Base-by-base conservation (phyloP, 2,797 vertebrate species). In the Myioborus miniatus region DNA sequence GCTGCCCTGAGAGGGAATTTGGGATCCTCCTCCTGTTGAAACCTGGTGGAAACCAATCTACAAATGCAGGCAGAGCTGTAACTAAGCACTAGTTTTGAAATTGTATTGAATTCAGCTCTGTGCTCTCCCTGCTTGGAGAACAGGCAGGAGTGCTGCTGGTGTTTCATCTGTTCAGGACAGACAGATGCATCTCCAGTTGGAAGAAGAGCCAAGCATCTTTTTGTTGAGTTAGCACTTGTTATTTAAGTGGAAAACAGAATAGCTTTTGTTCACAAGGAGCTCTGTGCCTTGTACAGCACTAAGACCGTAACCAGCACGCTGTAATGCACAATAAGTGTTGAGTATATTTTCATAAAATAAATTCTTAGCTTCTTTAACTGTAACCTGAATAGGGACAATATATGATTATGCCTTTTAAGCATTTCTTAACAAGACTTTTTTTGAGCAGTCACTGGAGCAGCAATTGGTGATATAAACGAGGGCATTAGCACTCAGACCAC, bases 401-500 rank as follows among this genome's bases (percentile, higher is more conserved):
- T 53, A 17, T 59, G 94, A 88, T 91, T 59, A 46, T 90, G 63
- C 36, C 74, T 83, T 70, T 30, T 50, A 63, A 94, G 77, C 44
- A 68, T 93, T 95, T 71, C 81, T 94, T 75, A 95, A 62, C 27
- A 22, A 19, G 63, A 3, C 11, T 1, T 39, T 93, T 93, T 84
- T 58, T 32, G 75, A 62, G 41, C 65, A 83, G 58, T 79, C 78
- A 55, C 39, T 81, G 74, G 79, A 85, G 47, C 79, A 47, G 70
- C 72, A 93, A 62, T 92, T 19, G n/a, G 70, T 68, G 91, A 75
- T 92, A 95, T 68, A 77, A 96, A 75, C 9, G 68, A 96, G 77
- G 74, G 50, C 90, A 93, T 91, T 95, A 94, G 87, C 80, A 82
- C 87, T 93, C 80, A 74, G 90, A 30, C 92, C 87, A 76, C 65